Evolutionary conservation across 2,797 vertebrate species (phyloP).

Genomic region (Coendou prehensilis): DNA sequence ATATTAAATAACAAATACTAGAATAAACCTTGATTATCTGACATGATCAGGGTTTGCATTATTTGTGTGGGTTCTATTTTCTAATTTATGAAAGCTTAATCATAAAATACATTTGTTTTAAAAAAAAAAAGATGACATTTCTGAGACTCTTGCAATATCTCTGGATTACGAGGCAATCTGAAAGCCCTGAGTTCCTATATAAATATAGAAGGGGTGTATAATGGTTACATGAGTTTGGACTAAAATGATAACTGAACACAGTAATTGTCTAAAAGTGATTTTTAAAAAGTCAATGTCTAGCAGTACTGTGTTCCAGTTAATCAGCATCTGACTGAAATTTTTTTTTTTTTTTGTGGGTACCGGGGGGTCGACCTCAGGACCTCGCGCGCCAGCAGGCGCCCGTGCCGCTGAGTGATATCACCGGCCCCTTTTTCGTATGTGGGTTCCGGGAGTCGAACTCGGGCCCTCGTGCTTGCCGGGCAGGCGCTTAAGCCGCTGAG

Average conservation of each 20-base stretch:
- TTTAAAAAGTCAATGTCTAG: neutral
- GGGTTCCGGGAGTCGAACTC: too few relatives aligned
- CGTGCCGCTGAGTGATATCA: too few relatives aligned
- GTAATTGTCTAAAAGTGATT: neutral
- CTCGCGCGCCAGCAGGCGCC: too few relatives aligned
- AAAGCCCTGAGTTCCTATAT: neutral
- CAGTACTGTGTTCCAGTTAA: neutral
- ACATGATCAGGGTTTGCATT: neutral
- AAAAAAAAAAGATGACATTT: neutral
- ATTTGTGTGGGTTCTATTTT: conserved; percentile 46
- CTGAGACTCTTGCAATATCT: neutral
- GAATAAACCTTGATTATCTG: neutral
- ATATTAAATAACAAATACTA: neutral
- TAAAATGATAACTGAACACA: conserved; percentile 35
- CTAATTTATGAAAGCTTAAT: conserved; percentile 1
- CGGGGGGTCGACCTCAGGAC: too few relatives aligned
- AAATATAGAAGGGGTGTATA: neutral
- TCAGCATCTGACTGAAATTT: neutral
- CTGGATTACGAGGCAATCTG: neutral
- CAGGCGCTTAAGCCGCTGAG: too few relatives aligned
- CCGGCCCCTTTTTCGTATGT: too few relatives aligned
- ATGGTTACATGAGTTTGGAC: neutral
- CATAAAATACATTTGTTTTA: neutral
- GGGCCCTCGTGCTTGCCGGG: too few relatives aligned
- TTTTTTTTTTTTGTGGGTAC: too few relatives aligned